Evolutionary conservation across 2,797 vertebrate genomes (phyloP).

Genomic region (Chrosomus eos): DNA sequence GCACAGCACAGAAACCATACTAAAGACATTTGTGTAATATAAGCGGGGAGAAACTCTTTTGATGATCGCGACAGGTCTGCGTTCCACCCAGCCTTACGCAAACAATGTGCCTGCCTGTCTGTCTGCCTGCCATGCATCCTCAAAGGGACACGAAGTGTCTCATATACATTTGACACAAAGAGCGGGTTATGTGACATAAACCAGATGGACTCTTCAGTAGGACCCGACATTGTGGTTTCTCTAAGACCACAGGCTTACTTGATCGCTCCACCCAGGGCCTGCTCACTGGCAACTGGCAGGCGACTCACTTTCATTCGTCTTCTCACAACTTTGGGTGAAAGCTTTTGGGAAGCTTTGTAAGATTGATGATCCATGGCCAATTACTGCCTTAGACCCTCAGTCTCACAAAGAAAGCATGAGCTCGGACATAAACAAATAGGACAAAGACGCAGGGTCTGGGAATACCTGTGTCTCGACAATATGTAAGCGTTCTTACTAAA

Average conservation of each 20-base stretch:
- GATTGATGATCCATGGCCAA: slow-evolving; percentile 83
- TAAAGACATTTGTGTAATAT: slow-evolving; percentile 40
- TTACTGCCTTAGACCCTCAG: slow-evolving; percentile 77
- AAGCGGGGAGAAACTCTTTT: slow-evolving; percentile 44
- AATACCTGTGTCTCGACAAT: slow-evolving; percentile 72
- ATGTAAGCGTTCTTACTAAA: slow-evolving; percentile 46
- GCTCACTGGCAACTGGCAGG: slow-evolving; percentile 68
- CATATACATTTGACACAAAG: slow-evolving; percentile 53
- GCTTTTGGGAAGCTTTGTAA: slow-evolving; percentile 62
- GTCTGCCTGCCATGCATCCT: slow-evolving; percentile 47
- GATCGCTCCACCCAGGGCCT: slow-evolving; percentile 68
- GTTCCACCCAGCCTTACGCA: slow-evolving; percentile 38
- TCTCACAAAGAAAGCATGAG: slow-evolving; percentile 71
- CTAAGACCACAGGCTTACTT: slow-evolving; percentile 64
- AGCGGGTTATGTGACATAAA: slow-evolving; percentile 65
- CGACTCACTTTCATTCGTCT: slow-evolving; percentile 69
- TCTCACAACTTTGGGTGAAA: slow-evolving; percentile 72
- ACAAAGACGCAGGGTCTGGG: slow-evolving; percentile 56
- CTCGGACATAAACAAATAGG: slow-evolving; percentile 75
- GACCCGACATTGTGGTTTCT: slow-evolving; percentile 69
- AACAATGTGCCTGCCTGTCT: slow-evolving; percentile 42
- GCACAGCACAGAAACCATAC: slow-evolving; percentile 47
- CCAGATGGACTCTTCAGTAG: slow-evolving; percentile 66
- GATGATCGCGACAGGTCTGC: slow-evolving; percentile 39
- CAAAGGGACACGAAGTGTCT: slow-evolving; percentile 40